These are phyloP conservation scores for Urocynchramus pylzowi DNA, from an alignment of 2,113 vertebrate species.

Conservation along the genomic window DNA sequence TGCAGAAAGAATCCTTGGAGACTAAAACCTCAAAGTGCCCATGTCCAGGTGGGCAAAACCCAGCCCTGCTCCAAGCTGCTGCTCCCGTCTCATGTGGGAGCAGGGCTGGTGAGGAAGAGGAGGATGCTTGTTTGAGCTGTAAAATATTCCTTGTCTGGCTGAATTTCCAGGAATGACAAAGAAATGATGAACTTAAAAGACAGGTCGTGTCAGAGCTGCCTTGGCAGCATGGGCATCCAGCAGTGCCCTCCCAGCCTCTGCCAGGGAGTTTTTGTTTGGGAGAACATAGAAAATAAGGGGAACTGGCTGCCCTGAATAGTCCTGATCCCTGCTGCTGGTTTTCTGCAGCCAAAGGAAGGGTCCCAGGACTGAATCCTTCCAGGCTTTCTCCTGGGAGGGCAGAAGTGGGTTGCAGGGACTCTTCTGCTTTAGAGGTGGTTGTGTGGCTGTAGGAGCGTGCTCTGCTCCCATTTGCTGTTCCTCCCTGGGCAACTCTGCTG, in stretches of 20 bases:
- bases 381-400: neutral
- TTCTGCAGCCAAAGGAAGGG: neutral
- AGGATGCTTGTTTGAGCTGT: neutral
- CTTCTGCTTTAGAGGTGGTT: neutral
- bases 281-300: neutral
- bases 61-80: neutral
- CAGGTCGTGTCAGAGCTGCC: neutral
- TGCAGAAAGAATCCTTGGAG: neutral
- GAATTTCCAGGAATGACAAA: neutral
- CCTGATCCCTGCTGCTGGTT: neutral
- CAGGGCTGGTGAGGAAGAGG: neutral
- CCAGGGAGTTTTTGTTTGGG: neutral
- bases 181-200: neutral
- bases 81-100: fast-evolving
- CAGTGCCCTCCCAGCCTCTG: neutral
- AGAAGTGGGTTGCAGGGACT: neutral
- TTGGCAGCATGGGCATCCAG: neutral
- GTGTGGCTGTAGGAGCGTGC: neutral
- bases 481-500: neutral
- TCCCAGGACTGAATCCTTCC: neutral
- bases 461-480: neutral
- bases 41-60: neutral
- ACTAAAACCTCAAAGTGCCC: neutral
- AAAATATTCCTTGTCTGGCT: neutral
- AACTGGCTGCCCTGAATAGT: neutral